Evolutionary conservation across 2,888 invertebrate genomes (phyloP), one percentile per base, ranked within the genome.

Genomic region (Cephus spinipes): DNA sequence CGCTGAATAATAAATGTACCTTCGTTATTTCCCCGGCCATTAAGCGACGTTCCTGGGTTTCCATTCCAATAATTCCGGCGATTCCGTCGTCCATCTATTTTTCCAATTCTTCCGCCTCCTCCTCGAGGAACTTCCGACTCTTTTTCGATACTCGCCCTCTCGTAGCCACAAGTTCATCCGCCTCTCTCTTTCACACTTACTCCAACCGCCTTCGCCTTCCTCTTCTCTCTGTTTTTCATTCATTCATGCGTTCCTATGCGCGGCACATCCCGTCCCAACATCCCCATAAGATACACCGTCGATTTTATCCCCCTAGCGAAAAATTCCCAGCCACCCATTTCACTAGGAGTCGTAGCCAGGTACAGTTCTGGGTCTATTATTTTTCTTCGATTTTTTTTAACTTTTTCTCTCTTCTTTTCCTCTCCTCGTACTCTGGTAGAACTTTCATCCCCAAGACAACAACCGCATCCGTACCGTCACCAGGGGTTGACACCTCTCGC

Each of bases 121-220:
- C 55, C 9, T 9, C 23, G 2, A 55, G 55, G 2, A 55, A 23
- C 40, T 40, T 40, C 40, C 40, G 40, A 40, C 55, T 55, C 23
- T 15, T 55, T 55, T 9, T 23, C 55, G 55, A 55, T 55, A 9
- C 6, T 23, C 55, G 23, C 23, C 9, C 23, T 55, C 55, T 55
- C 55, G 23, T 23, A 15, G 55, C 55, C 55, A 55, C 55, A 55
- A 23, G 23, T 15, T 23, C 55, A 55, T 81, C 71, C 75, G n/a
- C 36, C 77, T 79, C 77, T 78, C 74, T 34, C 68, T 74, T 35
- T 69, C 76, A 30, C 36, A 15, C 76, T 55, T 55, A 68, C 73
- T 79, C 32, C 9, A 23, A n/a, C 12, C 75, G 55, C 12, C 23
- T 23, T 68, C 73, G 6, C 35, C 34, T 23, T 74, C 69, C 55